A percentile compares a stretch with the other conserved stretches of the same genome.
Conservation (phyloP, 2,888 invertebrate genomes). For the Philaethria dido region DNA sequence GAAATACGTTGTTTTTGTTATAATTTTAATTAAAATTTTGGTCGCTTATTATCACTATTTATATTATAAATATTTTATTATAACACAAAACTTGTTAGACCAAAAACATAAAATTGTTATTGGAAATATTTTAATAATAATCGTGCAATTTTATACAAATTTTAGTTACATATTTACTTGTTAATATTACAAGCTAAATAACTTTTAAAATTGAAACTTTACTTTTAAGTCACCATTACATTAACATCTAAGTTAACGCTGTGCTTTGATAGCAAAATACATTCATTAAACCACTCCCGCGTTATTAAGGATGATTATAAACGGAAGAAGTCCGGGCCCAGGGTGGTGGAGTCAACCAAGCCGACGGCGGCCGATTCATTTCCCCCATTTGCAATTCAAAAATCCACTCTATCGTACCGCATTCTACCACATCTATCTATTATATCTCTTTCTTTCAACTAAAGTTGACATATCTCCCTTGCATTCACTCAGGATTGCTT, state of each 20-base stretch:
- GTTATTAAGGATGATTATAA: slow-evolving; percentile 79
- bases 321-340: slow-evolving; percentile 62
- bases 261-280: slow-evolving; percentile 73
- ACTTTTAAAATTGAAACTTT: slow-evolving; percentile 25
- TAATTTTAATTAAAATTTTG: too few relatives aligned
- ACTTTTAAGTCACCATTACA: slow-evolving; percentile 37
- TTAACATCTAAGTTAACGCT: slow-evolving; percentile 54
- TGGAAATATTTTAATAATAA: too few relatives aligned
- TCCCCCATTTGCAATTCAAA: slow-evolving; percentile 82
- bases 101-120: too few relatives aligned
- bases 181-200: slow-evolving; percentile 6
- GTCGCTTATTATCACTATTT: too few relatives aligned
- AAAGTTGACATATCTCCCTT: slow-evolving; percentile 50
- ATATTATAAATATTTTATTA: too few relatives aligned
- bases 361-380: slow-evolving; percentile 74
- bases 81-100: too few relatives aligned
- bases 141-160: too few relatives aligned
- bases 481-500: slow-evolving; percentile 56
- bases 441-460: slow-evolving; percentile 55
- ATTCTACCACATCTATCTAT: slow-evolving; percentile 52
- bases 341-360: slow-evolving; percentile 62
- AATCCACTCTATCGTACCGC: slow-evolving; percentile 69
- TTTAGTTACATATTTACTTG: too few relatives aligned
- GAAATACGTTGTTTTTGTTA: too few relatives aligned
- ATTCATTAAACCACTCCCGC: slow-evolving; percentile 75